Conservation (phyloP, 2,797 vertebrate genomes). For the Chaunax sp. region DNA sequence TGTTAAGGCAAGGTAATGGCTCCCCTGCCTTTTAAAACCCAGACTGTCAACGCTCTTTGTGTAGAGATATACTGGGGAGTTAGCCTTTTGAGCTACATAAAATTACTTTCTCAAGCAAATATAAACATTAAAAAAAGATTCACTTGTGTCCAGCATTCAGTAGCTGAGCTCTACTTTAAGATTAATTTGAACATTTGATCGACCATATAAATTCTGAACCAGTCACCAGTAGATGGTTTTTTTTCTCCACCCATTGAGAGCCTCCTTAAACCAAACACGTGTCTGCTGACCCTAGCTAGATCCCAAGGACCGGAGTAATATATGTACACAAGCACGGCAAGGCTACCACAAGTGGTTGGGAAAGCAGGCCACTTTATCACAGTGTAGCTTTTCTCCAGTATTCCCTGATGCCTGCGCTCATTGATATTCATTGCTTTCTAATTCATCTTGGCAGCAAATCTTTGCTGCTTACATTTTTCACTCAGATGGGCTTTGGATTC, state of each 20-base stretch:
- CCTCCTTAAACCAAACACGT: not conserved
- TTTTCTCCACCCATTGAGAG: not conserved
- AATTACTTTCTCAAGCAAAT: not conserved
- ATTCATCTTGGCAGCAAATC: not conserved
- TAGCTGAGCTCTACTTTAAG: not conserved
- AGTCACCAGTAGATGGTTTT: not conserved
- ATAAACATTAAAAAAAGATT: not conserved
- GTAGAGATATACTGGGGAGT: not conserved
- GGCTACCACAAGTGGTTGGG: too few species aligned
- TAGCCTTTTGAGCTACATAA: not conserved
- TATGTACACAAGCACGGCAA: too few species aligned
- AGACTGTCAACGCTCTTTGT: not conserved
- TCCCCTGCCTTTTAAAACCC: not conserved
- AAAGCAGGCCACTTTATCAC: not conserved
- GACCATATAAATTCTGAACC: not conserved
- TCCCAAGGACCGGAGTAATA: too few species aligned
- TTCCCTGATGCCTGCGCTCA: conserved; percentile 27
- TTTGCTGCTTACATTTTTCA: not conserved
- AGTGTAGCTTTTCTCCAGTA: not conserved
- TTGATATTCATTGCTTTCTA: conserved; percentile 48
- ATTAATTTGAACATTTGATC: not conserved
- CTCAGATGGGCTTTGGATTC: not conserved
- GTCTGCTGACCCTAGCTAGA: not conserved
- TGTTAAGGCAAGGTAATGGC: not conserved
- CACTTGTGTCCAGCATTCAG: not conserved